Base-by-base conservation (phyloP, 1,140 invertebrate species). In the Whitmania pigra region DNA sequence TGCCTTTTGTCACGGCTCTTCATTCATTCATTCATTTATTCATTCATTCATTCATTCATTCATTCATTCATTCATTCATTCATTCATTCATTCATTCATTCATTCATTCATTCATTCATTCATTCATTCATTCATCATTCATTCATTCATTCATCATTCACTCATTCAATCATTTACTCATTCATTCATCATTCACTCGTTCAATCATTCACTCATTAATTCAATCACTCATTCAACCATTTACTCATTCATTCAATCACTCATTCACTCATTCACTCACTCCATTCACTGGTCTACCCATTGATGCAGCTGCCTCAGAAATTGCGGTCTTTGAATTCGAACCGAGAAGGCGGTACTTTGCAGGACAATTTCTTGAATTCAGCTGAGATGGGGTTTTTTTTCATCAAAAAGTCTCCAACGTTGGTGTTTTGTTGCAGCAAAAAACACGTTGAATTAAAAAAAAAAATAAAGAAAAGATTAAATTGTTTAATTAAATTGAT, bases 161-260 rank as follows among this genome's bases (percentile, higher is more conserved):
- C 57, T 63, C 57, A 63, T 43, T 71, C 70, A 29, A 53, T 71
- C 70, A n/a, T 53, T 71, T 53, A 17, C 70, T 71, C 70, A n/a
- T n/a, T 67, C 25, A 36, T 17, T 63, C 20, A 1, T 63, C 57
- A 17, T 31, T 63, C 57, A n/a, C 17, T 63, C 57, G 20, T 18
- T 63, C 57, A 63, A 5, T 63, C 57, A n/a, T 18, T 63, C 57
- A n/a, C 57, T 63, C 57, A 63, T 18, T 63, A 5, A 63, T 18
- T 63, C 57, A 63, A 5, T 63, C 15, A 17, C 57, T 63, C 57
- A 63, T 18, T 63, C 57, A 63, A 5, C 20, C 57, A 63, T 18
- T 63, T 18, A 63, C 57, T 63, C 57, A 63, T 18, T 63, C 57
- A 63, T 18, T 63, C 57, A 63, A 18, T 71, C 70, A 29, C 70